These are phyloP conservation scores for Rhagologus leucostigma DNA, from an alignment of 2,113 vertebrate genomes.

Conservation along the genomic window DNA sequence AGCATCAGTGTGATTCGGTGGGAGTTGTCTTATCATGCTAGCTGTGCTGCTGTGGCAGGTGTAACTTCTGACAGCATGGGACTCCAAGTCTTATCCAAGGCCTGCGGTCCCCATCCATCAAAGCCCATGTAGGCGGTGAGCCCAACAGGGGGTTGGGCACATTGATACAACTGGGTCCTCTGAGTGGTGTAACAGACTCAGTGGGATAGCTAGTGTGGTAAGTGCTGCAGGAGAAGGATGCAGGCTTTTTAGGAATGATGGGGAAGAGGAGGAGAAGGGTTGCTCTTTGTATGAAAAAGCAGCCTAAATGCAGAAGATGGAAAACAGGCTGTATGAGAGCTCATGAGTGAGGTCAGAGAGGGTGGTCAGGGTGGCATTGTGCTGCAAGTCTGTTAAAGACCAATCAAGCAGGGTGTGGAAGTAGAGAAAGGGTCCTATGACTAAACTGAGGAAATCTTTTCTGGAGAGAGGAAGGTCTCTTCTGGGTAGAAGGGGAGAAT, in stretches of 20 bases:
- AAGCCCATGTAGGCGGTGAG: not conserved
- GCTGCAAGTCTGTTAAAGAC: not conserved
- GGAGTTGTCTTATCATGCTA: not conserved
- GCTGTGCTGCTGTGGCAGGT: not conserved
- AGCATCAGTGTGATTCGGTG: not conserved
- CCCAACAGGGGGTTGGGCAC: not conserved
- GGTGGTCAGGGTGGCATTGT: not conserved
- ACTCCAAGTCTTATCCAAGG: not conserved
- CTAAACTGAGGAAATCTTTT: not conserved
- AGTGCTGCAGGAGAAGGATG: accelerated
- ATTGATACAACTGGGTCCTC: not conserved
- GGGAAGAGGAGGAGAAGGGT: not conserved
- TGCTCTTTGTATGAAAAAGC: not conserved
- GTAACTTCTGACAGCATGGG: accelerated
- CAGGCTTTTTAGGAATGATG: not conserved
- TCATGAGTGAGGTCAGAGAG: not conserved
- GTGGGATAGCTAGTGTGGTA: not conserved
- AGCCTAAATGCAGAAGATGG: not conserved
- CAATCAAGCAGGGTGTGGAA: not conserved
- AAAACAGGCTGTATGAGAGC: not conserved
- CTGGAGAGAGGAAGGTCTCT: not conserved
- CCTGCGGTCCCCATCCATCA: not conserved
- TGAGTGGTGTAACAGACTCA: not conserved
- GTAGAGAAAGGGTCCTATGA: not conserved
- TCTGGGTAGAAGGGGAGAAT: not conserved